Percentiles rank a stretch among this genome's conserved stretches.
phyloP scores from a whole-genome alignment of 2,113 vertebrate species.

The Gobiocypris rarus region DNA sequence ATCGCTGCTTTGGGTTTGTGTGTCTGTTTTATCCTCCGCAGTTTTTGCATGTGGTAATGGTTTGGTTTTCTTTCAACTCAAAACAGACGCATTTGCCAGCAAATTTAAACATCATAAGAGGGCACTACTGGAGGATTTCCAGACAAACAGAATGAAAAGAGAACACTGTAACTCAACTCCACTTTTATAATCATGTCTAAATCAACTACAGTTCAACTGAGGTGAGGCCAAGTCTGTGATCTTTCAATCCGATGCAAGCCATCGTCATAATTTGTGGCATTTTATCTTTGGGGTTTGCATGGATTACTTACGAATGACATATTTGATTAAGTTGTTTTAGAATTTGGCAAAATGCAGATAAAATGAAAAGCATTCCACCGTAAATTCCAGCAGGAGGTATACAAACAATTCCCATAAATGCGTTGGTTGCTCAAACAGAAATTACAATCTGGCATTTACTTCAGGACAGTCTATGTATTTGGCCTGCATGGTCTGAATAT shows the following conservation, averaged over 20 bases:
- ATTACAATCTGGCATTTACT: conserved; percentile 8
- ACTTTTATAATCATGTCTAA: conserved; percentile 56
- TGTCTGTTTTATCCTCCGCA: conserved; percentile 33
- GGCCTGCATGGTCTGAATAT: not conserved
- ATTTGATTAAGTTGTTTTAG: conserved; percentile 35
- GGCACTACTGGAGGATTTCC: conserved; percentile 50
- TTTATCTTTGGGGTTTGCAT: conserved; percentile 10
- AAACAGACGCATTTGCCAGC: conserved; percentile 45
- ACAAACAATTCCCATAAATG: not conserved
- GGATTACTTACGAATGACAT: conserved; percentile 20
- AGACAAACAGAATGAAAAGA: conserved; percentile 47
- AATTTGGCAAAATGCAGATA: conserved; percentile 8
- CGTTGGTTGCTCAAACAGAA: not conserved
- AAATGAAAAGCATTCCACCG: conserved; percentile 1
- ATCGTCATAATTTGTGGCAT: conserved; percentile 32
- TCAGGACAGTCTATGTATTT: not conserved
- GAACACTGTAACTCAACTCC: conserved; percentile 48
- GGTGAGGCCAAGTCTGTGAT: conserved; percentile 48
- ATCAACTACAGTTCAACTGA: conserved; percentile 44
- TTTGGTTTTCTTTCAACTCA: conserved; percentile 42
- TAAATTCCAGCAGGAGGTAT: not conserved
- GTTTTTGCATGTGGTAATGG: conserved; percentile 48
- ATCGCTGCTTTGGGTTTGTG: conserved; percentile 25
- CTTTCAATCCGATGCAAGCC: conserved; percentile 43
- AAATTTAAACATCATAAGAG: conserved; percentile 48